Conservation (phyloP, 1,140 invertebrate genomes). For the Scaptomyza hsui region DNA sequence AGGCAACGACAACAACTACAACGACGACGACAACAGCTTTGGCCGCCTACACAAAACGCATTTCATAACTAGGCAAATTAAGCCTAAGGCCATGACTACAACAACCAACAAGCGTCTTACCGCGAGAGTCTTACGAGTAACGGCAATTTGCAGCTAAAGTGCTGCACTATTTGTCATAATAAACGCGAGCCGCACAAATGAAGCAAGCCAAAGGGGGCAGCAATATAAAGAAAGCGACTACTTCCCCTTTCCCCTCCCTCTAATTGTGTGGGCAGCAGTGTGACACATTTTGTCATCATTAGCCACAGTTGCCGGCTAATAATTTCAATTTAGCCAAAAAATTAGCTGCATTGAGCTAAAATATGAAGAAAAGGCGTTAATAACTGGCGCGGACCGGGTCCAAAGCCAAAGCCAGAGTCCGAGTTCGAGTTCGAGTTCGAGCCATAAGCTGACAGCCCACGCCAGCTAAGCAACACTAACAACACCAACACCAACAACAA, state of each 20-base stretch:
- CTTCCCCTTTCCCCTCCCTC: background rate
- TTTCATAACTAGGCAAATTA: conserved; percentile 69
- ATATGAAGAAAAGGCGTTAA: conserved; percentile 62
- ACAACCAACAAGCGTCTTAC: conserved; percentile 74
- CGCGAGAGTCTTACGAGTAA: conserved; percentile 57
- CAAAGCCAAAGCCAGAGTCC: background rate
- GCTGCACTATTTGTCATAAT: conserved; percentile 83
- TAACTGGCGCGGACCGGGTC: conserved; percentile 46
- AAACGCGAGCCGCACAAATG: conserved; percentile 69
- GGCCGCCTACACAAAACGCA: conserved; percentile 44
- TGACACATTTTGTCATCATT: conserved; percentile 84
- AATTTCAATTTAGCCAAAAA: conserved; percentile 82
- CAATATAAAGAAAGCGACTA: conserved; percentile 55
- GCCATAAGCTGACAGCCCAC: conserved; percentile 64
- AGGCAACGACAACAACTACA: conserved; percentile 53
- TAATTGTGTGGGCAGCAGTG: conserved; percentile 69
- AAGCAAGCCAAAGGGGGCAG: background rate
- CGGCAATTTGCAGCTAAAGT: conserved; percentile 75
- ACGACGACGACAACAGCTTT: background rate
- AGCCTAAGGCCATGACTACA: conserved; percentile 67
- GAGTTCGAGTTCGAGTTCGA: background rate
- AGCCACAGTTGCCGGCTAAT: conserved; percentile 81
- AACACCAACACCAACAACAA: conserved; percentile 14
- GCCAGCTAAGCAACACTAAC: conserved; percentile 33
- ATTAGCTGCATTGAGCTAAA: conserved; percentile 62